phyloP scores from a whole-genome alignment of 1,140 invertebrate genomes.

The Eufriesea mexicana region DNA sequence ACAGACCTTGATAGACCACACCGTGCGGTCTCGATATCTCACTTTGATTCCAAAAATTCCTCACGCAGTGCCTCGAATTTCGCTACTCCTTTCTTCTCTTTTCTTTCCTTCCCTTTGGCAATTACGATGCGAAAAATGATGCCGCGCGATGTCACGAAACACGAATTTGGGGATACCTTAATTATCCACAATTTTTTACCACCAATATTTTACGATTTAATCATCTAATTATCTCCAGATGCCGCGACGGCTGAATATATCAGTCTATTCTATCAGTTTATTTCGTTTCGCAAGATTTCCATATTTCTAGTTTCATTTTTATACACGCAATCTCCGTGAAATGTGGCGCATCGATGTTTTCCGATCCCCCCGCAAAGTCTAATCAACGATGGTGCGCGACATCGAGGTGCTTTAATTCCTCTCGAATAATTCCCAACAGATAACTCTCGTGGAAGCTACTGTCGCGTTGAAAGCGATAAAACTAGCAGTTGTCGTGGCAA shows the following conservation, averaged over 20 bases:
- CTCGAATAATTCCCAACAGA: background rate
- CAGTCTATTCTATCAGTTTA: too few relatives aligned
- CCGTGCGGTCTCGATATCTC: background rate
- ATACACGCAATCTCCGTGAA: background rate
- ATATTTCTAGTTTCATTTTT: background rate
- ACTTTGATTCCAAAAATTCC: background rate
- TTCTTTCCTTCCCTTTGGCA: too few relatives aligned
- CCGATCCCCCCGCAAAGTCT: too few relatives aligned
- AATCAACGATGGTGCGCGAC: too few relatives aligned
- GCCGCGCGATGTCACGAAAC: too few relatives aligned
- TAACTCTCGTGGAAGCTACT: background rate
- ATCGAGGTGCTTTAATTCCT: background rate
- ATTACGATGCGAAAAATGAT: too few relatives aligned
- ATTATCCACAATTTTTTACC: too few relatives aligned
- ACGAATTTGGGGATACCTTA: too few relatives aligned
- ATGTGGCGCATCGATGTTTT: background rate
- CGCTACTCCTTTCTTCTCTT: too few relatives aligned
- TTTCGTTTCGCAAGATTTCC: background rate
- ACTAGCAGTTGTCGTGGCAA: background rate
- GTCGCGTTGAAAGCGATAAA: slow-evolving; percentile 30
- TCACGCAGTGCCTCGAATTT: background rate
- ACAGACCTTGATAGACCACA: background rate
- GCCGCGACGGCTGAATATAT: too few relatives aligned
- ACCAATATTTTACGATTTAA: too few relatives aligned
- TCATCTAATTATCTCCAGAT: too few relatives aligned